Evolutionary conservation across 2,113 vertebrate genomes (phyloP).

Genomic region (Leucopternis melanops): DNA sequence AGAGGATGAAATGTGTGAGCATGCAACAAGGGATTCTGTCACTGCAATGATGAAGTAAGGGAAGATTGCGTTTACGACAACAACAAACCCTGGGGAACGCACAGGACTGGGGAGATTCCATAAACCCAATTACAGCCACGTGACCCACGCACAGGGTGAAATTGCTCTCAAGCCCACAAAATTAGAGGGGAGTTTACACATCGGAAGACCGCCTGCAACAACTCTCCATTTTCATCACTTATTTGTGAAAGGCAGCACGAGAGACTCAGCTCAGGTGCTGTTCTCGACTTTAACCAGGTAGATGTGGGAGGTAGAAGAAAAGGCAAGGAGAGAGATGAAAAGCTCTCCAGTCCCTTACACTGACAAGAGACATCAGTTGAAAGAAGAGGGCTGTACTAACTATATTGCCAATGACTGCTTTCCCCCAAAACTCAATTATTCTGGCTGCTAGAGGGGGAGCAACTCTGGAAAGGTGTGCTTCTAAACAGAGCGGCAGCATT

Average conservation of each 20-base stretch:
- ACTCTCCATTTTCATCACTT: fast-evolving
- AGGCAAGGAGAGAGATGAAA: neutral
- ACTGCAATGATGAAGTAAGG: too few relatives aligned
- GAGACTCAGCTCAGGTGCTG: neutral
- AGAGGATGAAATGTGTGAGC: too few relatives aligned
- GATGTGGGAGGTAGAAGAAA: fast-evolving
- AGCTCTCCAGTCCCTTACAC: neutral
- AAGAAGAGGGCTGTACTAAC: too few relatives aligned
- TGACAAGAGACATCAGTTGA: neutral
- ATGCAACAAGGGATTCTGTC: too few relatives aligned
- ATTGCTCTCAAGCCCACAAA: neutral
- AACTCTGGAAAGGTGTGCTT: neutral
- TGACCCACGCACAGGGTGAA: fast-evolving
- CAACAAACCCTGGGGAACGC: neutral
- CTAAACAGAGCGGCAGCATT: neutral
- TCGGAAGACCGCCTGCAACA: neutral
- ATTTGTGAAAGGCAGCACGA: fast-evolving
- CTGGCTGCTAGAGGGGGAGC: neutral
- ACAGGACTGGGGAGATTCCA: neutral
- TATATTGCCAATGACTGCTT: neutral
- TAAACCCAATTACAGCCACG: neutral
- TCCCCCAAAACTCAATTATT: neutral
- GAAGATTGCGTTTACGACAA: too few relatives aligned
- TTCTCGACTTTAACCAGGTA: neutral
- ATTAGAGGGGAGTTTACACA: neutral